These are phyloP conservation scores for Orthonyx spaldingii DNA, from an alignment of 2,113 vertebrate genomes.

Conservation along the genomic window DNA sequence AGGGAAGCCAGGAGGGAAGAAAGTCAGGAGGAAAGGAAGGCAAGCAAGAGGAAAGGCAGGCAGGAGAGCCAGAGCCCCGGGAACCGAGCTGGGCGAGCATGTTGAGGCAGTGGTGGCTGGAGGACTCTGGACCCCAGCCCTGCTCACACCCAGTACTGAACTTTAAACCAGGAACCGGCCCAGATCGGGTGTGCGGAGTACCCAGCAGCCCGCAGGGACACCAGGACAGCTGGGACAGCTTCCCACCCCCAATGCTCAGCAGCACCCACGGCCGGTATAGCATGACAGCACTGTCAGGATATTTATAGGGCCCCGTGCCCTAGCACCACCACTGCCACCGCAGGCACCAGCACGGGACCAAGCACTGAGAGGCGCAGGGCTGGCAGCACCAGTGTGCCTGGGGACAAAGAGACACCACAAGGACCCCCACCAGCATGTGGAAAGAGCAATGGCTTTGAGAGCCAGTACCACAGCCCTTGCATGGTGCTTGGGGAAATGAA, in stretches of 20 bases:
- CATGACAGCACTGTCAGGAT: not conserved
- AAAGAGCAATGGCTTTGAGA: not conserved
- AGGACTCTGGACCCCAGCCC: not conserved
- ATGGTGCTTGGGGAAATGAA: not conserved
- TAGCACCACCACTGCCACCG: not conserved
- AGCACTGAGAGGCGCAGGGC: not conserved
- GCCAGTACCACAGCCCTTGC: not conserved
- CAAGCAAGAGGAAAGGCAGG: not conserved
- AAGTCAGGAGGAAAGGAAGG: not conserved
- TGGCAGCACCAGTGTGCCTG: accelerated
- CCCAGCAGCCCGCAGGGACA: not conserved
- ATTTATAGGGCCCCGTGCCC: not conserved
- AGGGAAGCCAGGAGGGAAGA: not conserved
- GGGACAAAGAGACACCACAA: not conserved
- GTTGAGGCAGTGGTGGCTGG: not conserved
- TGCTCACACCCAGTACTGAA: not conserved
- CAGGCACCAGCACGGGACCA: not conserved
- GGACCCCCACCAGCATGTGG: not conserved
- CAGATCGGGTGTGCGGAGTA: not conserved
- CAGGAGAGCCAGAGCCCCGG: not conserved
- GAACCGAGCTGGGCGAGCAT: not conserved
- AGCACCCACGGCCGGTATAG: not conserved
- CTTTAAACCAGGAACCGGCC: not conserved
- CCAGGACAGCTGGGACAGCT: not conserved
- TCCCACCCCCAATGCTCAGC: not conserved